A percentile compares a stretch with the other conserved stretches of the same genome.
phyloP scores from a whole-genome alignment of 2,113 vertebrate genomes.

The Brachypodius melanocephalos region DNA sequence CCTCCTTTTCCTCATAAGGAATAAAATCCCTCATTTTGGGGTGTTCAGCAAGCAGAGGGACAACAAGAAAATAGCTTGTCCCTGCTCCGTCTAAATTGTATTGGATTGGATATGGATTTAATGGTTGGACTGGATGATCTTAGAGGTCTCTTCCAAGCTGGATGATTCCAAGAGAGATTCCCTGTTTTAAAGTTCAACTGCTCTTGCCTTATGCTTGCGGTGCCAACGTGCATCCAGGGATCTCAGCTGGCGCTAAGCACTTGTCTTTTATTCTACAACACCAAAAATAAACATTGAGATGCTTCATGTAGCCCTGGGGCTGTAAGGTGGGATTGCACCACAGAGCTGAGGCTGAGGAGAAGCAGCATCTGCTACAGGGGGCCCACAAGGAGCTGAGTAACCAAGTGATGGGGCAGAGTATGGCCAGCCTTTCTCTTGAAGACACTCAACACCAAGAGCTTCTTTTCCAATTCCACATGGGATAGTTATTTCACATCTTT shows the following conservation, averaged over 20 bases:
- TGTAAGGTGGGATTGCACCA: background rate
- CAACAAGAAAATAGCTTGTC: background rate
- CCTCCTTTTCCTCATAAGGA: background rate
- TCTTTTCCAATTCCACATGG: background rate
- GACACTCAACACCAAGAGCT: background rate
- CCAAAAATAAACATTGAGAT: background rate
- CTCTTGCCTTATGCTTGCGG: background rate
- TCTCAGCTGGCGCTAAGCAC: background rate
- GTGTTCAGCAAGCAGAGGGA: background rate
- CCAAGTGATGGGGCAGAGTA: background rate
- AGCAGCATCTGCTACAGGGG: background rate
- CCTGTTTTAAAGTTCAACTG: background rate
- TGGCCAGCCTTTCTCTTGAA: background rate
- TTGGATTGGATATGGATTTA: background rate
- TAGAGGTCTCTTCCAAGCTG: background rate
- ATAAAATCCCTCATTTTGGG: background rate
- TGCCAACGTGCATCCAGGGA: background rate
- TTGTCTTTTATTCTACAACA: background rate
- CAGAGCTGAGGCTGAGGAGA: background rate
- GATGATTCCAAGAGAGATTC: background rate
- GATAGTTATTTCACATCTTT: background rate
- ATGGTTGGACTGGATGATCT: background rate
- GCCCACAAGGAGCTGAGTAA: background rate
- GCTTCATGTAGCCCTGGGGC: background rate
- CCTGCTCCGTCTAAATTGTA: fast-evolving